phyloP scores from a whole-genome alignment of 2,113 vertebrate species.

The Columbina picui region DNA sequence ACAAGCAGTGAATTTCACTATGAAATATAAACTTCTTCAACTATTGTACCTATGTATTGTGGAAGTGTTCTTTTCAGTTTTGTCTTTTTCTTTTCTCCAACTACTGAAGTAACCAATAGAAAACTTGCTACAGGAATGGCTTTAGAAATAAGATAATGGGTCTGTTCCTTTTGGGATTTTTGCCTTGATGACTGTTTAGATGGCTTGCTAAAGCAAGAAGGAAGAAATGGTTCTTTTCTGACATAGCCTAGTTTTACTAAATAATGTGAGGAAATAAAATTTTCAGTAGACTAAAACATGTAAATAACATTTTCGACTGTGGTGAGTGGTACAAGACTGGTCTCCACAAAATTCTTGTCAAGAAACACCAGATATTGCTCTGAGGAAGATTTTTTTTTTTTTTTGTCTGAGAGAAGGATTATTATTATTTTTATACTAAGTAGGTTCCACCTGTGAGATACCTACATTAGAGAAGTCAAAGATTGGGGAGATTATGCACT shows the following conservation, averaged over 20 bases:
- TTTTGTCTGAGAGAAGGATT: neutral
- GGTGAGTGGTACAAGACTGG: neutral
- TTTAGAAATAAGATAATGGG: neutral
- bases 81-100: neutral
- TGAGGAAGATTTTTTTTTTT: neutral
- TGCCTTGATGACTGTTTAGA: neutral
- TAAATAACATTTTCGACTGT: neutral
- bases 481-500: neutral
- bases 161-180: neutral
- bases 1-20: neutral
- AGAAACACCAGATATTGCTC: neutral
- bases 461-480: neutral
- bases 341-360: neutral
- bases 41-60: neutral
- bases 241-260: neutral
- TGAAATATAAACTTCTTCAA: neutral
- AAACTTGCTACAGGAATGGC: neutral
- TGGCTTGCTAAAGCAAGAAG: neutral
- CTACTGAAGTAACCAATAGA: neutral
- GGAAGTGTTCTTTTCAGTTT: neutral
- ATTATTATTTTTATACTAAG: neutral
- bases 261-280: neutral
- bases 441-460: neutral
- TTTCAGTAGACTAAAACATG: neutral
- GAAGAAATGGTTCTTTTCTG: neutral